phyloP scores from a whole-genome alignment of 1,140 invertebrate genomes.

The Pentalonia nigronervosa region DNA sequence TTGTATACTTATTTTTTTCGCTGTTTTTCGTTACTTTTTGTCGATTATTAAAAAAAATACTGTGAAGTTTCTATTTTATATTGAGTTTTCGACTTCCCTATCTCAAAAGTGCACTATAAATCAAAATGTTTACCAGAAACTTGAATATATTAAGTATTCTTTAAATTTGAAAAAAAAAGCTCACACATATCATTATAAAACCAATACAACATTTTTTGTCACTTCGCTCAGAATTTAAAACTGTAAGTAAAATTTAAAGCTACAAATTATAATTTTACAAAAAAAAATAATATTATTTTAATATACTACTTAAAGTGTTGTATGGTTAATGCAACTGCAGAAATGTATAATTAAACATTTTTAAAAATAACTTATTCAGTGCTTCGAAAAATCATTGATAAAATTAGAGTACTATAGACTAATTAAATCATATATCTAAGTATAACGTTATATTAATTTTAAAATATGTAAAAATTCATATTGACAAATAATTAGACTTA shows the following conservation, averaged over 20 bases:
- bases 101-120: not conserved
- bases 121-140: not conserved
- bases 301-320: not conserved
- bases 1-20: too few relatives aligned
- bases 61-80: not conserved
- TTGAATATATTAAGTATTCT: not conserved
- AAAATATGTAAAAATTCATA: not conserved
- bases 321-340: not conserved
- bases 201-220: not conserved
- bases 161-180: not conserved
- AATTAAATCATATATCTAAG: not conserved
- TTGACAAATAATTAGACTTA: not conserved
- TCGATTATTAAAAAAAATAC: not conserved
- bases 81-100: not conserved
- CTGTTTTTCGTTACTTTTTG: not conserved
- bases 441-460: not conserved
- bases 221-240: not conserved
- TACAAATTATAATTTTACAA: not conserved
- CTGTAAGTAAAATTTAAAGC: not conserved
- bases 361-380: not conserved
- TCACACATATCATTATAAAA: not conserved
- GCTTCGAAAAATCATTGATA: not conserved
- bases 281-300: not conserved
- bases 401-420: not conserved
- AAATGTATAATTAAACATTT: not conserved